Conservation (phyloP, 2,113 vertebrate species). For the Oncorhynchus nerka region DNA sequence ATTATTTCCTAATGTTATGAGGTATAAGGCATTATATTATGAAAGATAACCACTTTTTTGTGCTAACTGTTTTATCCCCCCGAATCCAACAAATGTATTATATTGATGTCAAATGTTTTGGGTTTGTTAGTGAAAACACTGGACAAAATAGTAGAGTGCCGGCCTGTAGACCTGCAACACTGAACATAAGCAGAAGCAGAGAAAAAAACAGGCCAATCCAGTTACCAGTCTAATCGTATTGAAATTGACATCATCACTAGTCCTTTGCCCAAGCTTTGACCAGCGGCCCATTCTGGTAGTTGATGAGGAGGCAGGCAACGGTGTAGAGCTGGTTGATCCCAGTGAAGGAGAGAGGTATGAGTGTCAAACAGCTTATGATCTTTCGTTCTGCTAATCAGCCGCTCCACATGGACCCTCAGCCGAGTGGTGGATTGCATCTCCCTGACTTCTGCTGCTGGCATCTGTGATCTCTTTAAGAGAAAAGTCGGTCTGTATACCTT, state of each 20-base stretch:
- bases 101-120: background rate
- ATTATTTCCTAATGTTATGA: too few relatives aligned
- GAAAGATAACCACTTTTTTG: too few relatives aligned
- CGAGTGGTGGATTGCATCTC: conserved; percentile 22
- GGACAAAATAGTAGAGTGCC: background rate
- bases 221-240: too few relatives aligned
- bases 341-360: background rate
- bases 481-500: conserved; percentile 23
- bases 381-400: conserved; percentile 3
- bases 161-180: background rate
- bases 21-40: background rate
- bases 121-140: background rate
- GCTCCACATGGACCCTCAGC: conserved; percentile 19
- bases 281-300: conserved; percentile 9
- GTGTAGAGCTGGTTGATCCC: conserved; percentile 3
- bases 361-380: background rate
- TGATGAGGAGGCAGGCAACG: conserved; percentile 3
- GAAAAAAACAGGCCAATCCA: too few relatives aligned
- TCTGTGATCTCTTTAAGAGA: background rate
- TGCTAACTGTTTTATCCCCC: background rate
- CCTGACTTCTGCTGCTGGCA: conserved; percentile 12
- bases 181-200: too few relatives aligned
- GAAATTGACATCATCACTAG: too few relatives aligned
- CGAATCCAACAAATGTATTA: background rate
- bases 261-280: conserved; percentile 14